Evolutionary conservation across 2,113 vertebrate species (phyloP), one percentile per base, ranked within the genome.

Genomic region (Blennius ocellaris): DNA sequence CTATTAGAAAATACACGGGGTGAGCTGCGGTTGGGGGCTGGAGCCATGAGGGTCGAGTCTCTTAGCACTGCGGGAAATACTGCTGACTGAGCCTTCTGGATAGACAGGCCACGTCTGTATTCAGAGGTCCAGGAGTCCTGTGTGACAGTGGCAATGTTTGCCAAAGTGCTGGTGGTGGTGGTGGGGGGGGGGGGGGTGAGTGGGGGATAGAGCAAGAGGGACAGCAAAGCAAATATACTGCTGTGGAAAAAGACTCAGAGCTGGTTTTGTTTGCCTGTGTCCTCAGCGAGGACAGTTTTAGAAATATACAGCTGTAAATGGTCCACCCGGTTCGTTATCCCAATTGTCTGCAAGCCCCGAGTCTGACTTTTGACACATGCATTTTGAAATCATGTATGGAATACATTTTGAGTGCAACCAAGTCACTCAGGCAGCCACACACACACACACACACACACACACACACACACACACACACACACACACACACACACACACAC

Each of bases 21-120:
- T 68, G 73, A 63, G 58, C 65, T 41, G 66, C 36, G 48, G 78
- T 30, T 59, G 76, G 80, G 78, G 66, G 81, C 6, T 37, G 70
- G 71, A 9, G 64, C 64, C 67, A 30, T 81, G 2, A 70, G 83
- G 88, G 80, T 6, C 6, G 53, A 76, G 76, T 65, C 68, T 69
- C 74, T 83, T 64, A 85, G 82, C 69, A 41, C 70, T 73, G 81
- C 61, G 82, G 79, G 75, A 81, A 81, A 86, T 75, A 80, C 61
- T 87, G 87, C 88, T 91, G 89, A 93, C 71, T 69, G 50, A 60
- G 82, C 70, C 11, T 1, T 78, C 87, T 73, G 80, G 72, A 82
- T 73, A 72, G 84, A 83, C 80, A 58, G 69, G 7, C 69, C 58
- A 58, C 40, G 60, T 89, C 87, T 85, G 73, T 78, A 77, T 80